Percentiles rank a stretch among this genome's conserved stretches.
Evolutionary conservation across 1,140 invertebrate genomes (phyloP).

Genomic region (Zaprionus taronus): DNA sequence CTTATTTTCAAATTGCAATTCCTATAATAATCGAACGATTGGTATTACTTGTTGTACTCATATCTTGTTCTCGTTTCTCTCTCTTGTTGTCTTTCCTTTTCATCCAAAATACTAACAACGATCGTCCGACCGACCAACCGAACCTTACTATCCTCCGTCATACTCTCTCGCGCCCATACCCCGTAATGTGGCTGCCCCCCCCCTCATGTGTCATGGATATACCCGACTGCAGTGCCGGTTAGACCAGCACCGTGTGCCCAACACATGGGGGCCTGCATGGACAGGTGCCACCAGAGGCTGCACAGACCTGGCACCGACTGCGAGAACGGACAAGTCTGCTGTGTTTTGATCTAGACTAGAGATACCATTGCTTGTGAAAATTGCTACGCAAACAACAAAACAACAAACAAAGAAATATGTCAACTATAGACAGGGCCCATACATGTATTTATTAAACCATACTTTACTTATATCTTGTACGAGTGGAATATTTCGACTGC

Average conservation of each 20-base stretch:
- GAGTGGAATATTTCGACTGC: conserved; percentile 54
- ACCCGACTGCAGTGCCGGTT: conserved; percentile 64
- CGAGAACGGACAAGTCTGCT: conserved; percentile 73
- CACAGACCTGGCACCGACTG: conserved; percentile 73
- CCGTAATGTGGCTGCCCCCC: conserved; percentile 22
- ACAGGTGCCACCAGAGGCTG: conserved; percentile 57
- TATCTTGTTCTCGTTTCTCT: conserved; percentile 37
- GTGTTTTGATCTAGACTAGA: conserved; percentile 61
- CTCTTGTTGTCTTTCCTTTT: conserved; percentile 10
- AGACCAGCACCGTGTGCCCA: conserved; percentile 75
- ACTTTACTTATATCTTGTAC: conserved; percentile 69
- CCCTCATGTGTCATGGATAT: conserved; percentile 7
- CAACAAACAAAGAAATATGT: conserved; percentile 18
- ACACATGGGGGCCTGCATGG: conserved; percentile 72
- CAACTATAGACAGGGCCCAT: conserved; percentile 45
- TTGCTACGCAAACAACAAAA: conserved; percentile 13
- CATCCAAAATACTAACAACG: conserved; percentile 41
- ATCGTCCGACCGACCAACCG: conserved; percentile 13
- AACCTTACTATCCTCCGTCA: conserved; percentile 23
- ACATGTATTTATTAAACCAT: conserved; percentile 74
- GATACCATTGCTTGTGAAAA: background rate
- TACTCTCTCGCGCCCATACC: conserved; percentile 17
- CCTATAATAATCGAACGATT: conserved; percentile 22
- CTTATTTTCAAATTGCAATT: conserved; percentile 29
- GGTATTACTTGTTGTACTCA: conserved; percentile 55